Evolutionary conservation across 1,140 invertebrate genomes (phyloP).

Genomic region (Hesperophylax magnus): DNA sequence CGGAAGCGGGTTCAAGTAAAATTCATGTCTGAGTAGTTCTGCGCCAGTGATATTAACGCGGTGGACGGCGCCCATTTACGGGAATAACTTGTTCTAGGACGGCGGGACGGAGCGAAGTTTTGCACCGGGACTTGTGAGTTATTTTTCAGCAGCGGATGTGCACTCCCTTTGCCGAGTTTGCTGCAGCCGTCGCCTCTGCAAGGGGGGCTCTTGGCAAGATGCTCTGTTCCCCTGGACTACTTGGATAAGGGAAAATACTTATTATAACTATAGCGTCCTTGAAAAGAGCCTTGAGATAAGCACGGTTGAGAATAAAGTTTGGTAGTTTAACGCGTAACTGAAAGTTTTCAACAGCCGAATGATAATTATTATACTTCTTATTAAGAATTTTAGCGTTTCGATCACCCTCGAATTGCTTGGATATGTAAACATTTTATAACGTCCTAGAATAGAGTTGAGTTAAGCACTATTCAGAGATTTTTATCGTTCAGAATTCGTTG

Average conservation of each 20-base stretch:
- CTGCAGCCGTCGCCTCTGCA: neutral
- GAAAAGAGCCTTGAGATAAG: neutral
- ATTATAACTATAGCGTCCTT: neutral
- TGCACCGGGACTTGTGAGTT: neutral
- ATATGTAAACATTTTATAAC: too few species aligned
- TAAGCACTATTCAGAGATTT: too few species aligned
- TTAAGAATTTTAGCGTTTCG: too few species aligned
- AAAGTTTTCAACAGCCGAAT: too few species aligned
- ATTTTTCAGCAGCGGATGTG: conserved; percentile 6
- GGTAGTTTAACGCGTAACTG: too few species aligned
- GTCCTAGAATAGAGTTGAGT: too few species aligned
- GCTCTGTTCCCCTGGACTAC: too few species aligned
- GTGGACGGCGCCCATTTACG: neutral
- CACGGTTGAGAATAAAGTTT: too few species aligned
- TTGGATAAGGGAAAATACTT: neutral
- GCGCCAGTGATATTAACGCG: neutral
- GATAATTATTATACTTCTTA: too few species aligned
- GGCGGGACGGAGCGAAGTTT: neutral
- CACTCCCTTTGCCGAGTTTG: neutral
- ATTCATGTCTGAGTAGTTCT: conserved; percentile 4
- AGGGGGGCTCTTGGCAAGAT: too few species aligned
- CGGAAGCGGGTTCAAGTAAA: neutral
- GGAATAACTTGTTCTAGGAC: neutral
- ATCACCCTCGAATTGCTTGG: too few species aligned
- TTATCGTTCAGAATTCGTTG: too few species aligned